Conservation (phyloP, 2,888 invertebrate genomes). For the Plebejus argus region DNA sequence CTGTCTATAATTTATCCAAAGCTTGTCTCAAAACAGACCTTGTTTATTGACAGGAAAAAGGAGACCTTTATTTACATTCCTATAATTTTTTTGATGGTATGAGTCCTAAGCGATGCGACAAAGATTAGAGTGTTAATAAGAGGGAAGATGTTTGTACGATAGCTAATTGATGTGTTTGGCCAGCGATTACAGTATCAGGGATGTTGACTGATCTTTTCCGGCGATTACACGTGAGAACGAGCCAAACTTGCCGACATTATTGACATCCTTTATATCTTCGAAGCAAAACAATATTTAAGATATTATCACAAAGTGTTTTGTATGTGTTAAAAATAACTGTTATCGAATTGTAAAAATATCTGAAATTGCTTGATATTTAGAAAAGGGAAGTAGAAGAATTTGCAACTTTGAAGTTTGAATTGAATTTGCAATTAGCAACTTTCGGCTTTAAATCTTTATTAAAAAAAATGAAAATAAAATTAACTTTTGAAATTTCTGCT, state of each 20-base stretch:
- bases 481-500: neutral
- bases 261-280: constrained; percentile 13
- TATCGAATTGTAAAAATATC: neutral
- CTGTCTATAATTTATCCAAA: neutral
- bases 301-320: neutral
- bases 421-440: too few relatives aligned
- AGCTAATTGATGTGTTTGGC: constrained; percentile 45
- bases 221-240: constrained; percentile 49
- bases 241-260: constrained; percentile 21
- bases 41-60: neutral
- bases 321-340: too few relatives aligned
- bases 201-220: constrained; percentile 58
- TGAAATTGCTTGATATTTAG: neutral
- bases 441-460: too few relatives aligned
- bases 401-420: too few relatives aligned
- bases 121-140: constrained; percentile 20
- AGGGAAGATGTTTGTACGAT: constrained; percentile 34
- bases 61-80: neutral
- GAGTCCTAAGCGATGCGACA: neutral
- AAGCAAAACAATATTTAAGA: neutral
- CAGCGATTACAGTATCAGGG: constrained; percentile 46
- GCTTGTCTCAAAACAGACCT: neutral
- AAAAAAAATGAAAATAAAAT: neutral
- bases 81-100: neutral
- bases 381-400: neutral